These are phyloP conservation scores for Cossypha niveicapilla DNA, from an alignment of 2,797 vertebrate genomes.

Conservation along the genomic window DNA sequence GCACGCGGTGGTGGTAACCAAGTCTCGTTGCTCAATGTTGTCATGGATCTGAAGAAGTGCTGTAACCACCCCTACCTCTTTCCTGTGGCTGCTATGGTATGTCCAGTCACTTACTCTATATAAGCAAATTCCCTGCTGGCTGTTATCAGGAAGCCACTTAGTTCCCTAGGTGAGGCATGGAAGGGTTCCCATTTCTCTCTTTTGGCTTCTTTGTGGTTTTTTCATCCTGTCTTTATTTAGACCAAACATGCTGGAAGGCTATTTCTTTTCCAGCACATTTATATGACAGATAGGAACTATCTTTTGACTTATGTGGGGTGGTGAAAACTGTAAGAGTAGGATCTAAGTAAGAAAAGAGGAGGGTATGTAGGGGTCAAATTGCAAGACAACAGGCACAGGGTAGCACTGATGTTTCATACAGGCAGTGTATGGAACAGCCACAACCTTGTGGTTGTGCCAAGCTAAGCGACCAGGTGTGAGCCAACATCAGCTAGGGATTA, in stretches of 20 bases:
- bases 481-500: neutral
- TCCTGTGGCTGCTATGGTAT: conserved; percentile 91
- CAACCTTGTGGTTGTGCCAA: neutral
- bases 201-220: neutral
- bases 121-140: neutral
- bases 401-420: neutral
- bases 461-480: neutral
- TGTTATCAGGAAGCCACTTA: neutral
- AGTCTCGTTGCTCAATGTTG: conserved; percentile 94
- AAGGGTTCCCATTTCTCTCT: neutral
- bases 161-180: neutral
- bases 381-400: neutral
- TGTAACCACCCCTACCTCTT: conserved; percentile 99
- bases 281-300: neutral
- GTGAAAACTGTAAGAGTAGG: neutral
- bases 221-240: neutral
- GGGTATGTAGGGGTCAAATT: neutral
- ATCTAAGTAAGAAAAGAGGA: neutral
- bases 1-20: conserved; percentile 96
- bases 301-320: neutral
- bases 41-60: conserved; percentile 99
- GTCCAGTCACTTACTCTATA: neutral
- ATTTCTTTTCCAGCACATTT: neutral
- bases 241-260: neutral
- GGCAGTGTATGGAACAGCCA: neutral